Conservation (phyloP, 2,113 vertebrate genomes). For the Antigone vipio region DNA sequence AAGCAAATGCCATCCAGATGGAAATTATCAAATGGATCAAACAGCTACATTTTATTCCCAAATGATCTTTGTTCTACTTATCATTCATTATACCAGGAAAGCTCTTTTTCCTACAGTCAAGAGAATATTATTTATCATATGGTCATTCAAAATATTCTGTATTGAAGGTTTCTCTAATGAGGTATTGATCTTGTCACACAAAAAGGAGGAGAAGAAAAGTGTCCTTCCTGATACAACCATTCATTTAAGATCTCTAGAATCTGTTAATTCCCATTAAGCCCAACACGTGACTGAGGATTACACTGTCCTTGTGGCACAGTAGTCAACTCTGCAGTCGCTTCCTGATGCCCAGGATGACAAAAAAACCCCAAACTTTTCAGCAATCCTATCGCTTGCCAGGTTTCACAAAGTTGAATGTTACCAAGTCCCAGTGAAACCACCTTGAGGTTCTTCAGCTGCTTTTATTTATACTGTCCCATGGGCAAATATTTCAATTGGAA, state of each 20-base stretch:
- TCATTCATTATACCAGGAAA: not conserved
- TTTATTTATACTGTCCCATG: not conserved
- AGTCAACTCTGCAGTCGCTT: not conserved
- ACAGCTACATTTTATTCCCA: conserved; percentile 33
- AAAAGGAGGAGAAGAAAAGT: not conserved
- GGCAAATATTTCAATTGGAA: not conserved
- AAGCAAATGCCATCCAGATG: conserved; percentile 54
- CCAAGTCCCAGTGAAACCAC: not conserved
- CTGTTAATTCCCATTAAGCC: not conserved
- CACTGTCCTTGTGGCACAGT: not conserved
- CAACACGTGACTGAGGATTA: not conserved
- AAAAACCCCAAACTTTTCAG: not conserved
- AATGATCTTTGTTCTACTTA: conserved; percentile 40
- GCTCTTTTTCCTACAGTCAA: not conserved
- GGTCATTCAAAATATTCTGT: not conserved
- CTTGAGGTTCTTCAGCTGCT: not conserved
- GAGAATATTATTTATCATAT: not conserved
- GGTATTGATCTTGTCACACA: not conserved
- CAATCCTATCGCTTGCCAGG: not conserved
- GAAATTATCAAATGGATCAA: conserved; percentile 52
- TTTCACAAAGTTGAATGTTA: not conserved
- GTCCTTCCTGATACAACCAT: not conserved
- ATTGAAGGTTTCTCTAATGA: not conserved
- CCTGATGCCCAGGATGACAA: not conserved
- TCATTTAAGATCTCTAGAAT: not conserved